Percentiles rank a stretch among this genome's conserved stretches.
These are phyloP conservation scores for Coregonus clupeaformis DNA, from an alignment of 2,113 vertebrate species.

Conservation along the genomic window DNA sequence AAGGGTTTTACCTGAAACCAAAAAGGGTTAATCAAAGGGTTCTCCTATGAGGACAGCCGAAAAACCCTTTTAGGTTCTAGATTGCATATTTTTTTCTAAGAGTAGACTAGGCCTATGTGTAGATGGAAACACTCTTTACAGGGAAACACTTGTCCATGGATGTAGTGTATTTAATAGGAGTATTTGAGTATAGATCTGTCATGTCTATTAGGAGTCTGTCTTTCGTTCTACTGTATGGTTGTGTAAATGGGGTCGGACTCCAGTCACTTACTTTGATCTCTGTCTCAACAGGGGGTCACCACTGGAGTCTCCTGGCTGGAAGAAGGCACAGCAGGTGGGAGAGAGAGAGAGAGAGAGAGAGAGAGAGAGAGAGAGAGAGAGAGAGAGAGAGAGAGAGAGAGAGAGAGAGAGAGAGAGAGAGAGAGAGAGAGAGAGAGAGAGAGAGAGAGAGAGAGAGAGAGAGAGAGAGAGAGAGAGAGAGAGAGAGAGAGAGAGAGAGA, in stretches of 20 bases:
- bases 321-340: conserved; percentile 31
- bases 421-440: no score
- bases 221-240: background rate
- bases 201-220: background rate
- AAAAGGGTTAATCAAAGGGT: no score
- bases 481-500: background rate
- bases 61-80: no score
- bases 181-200: background rate
- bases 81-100: no score
- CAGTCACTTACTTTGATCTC: conserved; percentile 56
- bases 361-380: background rate
- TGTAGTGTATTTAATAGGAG: background rate
- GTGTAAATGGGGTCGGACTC: background rate
- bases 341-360: conserved; percentile 8
- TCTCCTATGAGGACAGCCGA: no score
- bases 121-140: background rate
- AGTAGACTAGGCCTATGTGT: no score
- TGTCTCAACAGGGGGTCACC: conserved; percentile 61
- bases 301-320: conserved; percentile 60
- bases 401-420: no score
- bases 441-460: conserved; percentile 11
- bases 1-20: no score
- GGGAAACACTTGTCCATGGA: background rate
- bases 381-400: background rate
- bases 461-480: background rate